Base-by-base conservation (phyloP, 1,140 invertebrate species). In the Heliothis virescens region DNA sequence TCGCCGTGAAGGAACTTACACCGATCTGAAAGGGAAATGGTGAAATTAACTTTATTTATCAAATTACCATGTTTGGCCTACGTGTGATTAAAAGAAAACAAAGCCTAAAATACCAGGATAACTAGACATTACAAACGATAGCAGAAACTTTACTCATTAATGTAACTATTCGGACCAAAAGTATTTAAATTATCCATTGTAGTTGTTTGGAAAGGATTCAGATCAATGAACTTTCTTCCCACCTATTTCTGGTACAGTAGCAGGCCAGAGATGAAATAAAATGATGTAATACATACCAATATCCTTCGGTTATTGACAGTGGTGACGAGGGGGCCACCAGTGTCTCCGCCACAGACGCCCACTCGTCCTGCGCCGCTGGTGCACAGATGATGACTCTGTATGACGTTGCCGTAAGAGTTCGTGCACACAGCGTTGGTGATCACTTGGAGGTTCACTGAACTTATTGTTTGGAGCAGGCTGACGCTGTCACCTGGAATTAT, bases 1-100 rank as follows among this genome's bases (percentile, higher is more conserved):
- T 89, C 59, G 93, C 92, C 48, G 95, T 94, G 85, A 96, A 96
- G 5, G 96, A 96, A 5, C 94, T 95, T 11, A 96, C 89, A 48
- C 96, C 96, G 50, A 96, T 92, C 93, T 95, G 89, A 34, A 91
- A 90, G 82, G n/a, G 79, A 57, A 78, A 16, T 16, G 2, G 3
- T 7, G 1, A 53, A 57, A 26, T 26, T 2, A 26, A 26, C 21
- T 26, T 26, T 26, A 26, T 26, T 57, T 60, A 15, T n/a, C 16
- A 74, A 21, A 71, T 71, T 52, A 71, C 5, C 5, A 15, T 13
- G n/a, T 34, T 34, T 34, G 34, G 34, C 3, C 1, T 34, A 34
- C 3, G 1, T 34, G 34, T 34, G 3, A n/a, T 34, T 34, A 1
- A 1, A 34, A 34, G 0, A 34, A n/a, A n/a, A n/a, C n/a, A n/a